phyloP scores from a whole-genome alignment of 2,797 vertebrate genomes.

The Pantherophis vulpinus region DNA sequence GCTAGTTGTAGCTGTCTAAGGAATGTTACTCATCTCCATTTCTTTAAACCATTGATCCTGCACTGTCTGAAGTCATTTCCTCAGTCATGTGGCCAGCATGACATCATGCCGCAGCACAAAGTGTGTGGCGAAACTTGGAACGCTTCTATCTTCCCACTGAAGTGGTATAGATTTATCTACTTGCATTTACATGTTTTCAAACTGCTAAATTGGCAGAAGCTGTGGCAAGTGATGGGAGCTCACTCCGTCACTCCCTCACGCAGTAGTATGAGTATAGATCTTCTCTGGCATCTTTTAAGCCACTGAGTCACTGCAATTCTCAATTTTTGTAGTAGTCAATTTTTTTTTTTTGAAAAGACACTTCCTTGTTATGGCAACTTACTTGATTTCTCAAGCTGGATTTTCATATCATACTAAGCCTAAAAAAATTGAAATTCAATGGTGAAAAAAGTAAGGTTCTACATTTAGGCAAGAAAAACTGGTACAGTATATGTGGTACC shows the following conservation, averaged over 20 bases:
- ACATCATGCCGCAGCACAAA: not conserved
- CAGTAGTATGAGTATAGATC: not conserved
- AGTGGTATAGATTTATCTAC: not conserved
- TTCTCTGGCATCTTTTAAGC: not conserved
- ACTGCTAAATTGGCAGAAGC: not conserved
- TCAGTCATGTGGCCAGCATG: not conserved
- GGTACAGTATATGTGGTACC: too few species aligned
- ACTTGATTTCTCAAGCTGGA: not conserved
- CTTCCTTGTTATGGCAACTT: not conserved
- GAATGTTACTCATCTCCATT: not conserved
- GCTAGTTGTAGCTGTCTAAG: not conserved
- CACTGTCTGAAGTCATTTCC: not conserved
- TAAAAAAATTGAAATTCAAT: too few species aligned
- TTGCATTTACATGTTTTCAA: not conserved
- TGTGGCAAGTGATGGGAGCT: not conserved
- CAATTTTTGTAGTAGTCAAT: not conserved
- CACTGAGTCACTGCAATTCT: not conserved
- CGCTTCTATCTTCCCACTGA: not conserved
- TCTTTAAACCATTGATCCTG: not conserved
- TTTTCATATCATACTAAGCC: not conserved
- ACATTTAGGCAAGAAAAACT: too few species aligned
- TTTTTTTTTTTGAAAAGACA: not conserved
- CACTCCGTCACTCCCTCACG: not conserved
- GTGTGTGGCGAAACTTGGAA: not conserved
- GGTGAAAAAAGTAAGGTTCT: too few species aligned